Percentiles rank a stretch among this genome's conserved stretches.
These are phyloP conservation scores for Paraplagusia blochii DNA, from an alignment of 2,113 vertebrate genomes.

Conservation along the genomic window DNA sequence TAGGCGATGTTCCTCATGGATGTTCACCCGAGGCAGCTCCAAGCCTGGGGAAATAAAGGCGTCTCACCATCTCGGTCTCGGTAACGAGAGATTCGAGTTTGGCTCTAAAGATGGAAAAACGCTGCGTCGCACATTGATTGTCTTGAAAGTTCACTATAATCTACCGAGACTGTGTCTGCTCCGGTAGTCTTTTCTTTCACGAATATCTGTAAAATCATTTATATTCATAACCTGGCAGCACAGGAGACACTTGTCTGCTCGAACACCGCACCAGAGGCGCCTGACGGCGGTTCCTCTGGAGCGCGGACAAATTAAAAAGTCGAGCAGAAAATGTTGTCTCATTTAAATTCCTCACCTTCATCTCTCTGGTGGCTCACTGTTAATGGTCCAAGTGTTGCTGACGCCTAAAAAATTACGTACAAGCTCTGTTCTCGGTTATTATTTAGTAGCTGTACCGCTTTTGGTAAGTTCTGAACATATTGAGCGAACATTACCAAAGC, in stretches of 20 bases:
- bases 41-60: too few species aligned
- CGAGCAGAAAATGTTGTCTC: constrained; percentile 39
- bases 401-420: constrained; percentile 43
- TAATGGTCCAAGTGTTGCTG: constrained; percentile 59
- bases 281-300: constrained; percentile 2
- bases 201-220: not conserved
- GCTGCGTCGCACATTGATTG: too few species aligned
- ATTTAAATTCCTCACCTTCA: constrained; percentile 64
- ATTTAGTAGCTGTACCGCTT: not conserved
- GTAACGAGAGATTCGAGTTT: too few species aligned
- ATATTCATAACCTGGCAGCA: not conserved
- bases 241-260: constrained; percentile 1
- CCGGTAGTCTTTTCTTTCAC: too few species aligned
- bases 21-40: too few species aligned
- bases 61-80: too few species aligned
- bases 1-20: too few species aligned
- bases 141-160: too few species aligned
- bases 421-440: not conserved
- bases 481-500: not conserved
- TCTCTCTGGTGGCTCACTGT: constrained; percentile 56
- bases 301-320: constrained; percentile 37
- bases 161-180: too few species aligned
- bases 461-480: not conserved
- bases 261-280: not conserved
- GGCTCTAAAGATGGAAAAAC: too few species aligned